Percentiles rank a stretch among this genome's conserved stretches.
Evolutionary conservation across 2,113 vertebrate genomes (phyloP).

Genomic region (Oostethus manadensis): DNA sequence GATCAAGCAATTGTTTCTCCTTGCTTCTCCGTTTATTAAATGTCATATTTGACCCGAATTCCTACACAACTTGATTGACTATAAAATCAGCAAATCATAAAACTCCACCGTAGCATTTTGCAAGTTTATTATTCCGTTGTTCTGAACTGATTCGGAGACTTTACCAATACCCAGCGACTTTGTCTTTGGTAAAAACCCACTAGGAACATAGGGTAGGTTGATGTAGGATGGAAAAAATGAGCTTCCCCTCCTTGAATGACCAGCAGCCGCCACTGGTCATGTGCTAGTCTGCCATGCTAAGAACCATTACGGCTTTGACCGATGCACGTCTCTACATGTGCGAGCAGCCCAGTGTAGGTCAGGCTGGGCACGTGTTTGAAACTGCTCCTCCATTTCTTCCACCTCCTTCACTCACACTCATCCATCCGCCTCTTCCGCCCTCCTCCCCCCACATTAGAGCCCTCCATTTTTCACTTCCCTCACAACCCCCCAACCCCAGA

Average conservation of each 20-base stretch:
- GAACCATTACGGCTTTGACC: slow-evolving; percentile 21
- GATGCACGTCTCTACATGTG: slow-evolving; percentile 5
- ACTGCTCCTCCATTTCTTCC: slow-evolving; percentile 2
- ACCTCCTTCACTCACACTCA: slow-evolving; percentile 24
- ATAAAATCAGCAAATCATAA: too few species aligned
- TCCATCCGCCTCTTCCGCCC: slow-evolving; percentile 22
- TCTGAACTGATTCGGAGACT: too few species aligned
- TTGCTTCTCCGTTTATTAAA: slow-evolving; percentile 63
- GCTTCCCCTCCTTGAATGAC: too few species aligned
- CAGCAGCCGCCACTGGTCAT: too few species aligned
- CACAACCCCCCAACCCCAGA: slow-evolving; percentile 11
- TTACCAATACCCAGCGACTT: too few species aligned
- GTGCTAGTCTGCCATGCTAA: slow-evolving; percentile 1
- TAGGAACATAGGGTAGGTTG: too few species aligned
- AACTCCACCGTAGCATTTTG: too few species aligned
- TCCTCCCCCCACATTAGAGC: slow-evolving; percentile 23
- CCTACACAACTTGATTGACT: slow-evolving; percentile 6
- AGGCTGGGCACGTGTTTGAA: slow-evolving; percentile 13
- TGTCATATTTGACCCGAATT: slow-evolving; percentile 63
- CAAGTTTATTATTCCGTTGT: too few species aligned
- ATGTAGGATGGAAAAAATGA: too few species aligned
- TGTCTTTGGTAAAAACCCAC: too few species aligned
- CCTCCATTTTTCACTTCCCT: slow-evolving; percentile 57
- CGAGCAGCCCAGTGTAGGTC: neutral
- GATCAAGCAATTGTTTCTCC: slow-evolving; percentile 49